A percentile compares a stretch with the other conserved stretches of the same genome.
Evolutionary conservation across 2,888 invertebrate genomes (phyloP).

Genomic region (Ormyrus thymus): DNA sequence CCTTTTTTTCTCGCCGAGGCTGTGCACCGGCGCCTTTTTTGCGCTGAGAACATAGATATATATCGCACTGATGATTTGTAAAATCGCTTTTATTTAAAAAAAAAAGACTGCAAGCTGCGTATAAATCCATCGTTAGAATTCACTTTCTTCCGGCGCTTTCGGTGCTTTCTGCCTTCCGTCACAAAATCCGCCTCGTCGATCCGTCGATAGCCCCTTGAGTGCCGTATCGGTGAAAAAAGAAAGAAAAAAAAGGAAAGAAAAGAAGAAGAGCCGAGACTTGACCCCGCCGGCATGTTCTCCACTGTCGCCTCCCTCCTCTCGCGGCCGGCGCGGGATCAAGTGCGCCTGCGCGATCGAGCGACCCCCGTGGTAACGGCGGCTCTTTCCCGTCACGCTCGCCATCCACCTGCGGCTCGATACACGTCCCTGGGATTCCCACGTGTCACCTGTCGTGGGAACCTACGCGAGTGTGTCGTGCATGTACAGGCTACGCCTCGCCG

Average conservation of each 20-base stretch:
- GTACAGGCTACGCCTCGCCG: conserved; percentile 56
- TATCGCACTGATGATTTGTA: too few relatives aligned
- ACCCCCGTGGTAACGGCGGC: neutral
- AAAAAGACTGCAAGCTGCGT: too few relatives aligned
- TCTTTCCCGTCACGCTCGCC: too few relatives aligned
- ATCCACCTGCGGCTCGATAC: conserved; percentile 35
- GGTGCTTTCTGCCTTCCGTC: too few relatives aligned
- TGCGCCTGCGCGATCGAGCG: neutral
- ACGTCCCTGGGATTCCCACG: conserved; percentile 69
- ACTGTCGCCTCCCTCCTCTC: neutral
- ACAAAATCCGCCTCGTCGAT: too few relatives aligned
- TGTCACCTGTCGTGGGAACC: conserved; percentile 74
- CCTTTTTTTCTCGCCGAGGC: conserved; percentile 9
- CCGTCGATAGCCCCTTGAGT: neutral
- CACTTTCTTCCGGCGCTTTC: too few relatives aligned
- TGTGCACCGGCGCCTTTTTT: neutral
- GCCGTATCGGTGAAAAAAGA: conserved; percentile 11
- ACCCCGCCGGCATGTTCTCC: conserved; percentile 1
- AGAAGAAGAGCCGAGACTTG: neutral
- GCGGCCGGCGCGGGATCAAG: neutral
- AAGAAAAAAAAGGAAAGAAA: too few relatives aligned
- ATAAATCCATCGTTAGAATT: too few relatives aligned
- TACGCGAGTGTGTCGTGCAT: conserved; percentile 45
- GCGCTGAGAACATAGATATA: too few relatives aligned
- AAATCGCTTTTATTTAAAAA: too few relatives aligned